Percentiles rank a stretch among this genome's conserved stretches.
Evolutionary conservation across 2,113 vertebrate genomes (phyloP).

Genomic region (Cephalophus harveyi): DNA sequence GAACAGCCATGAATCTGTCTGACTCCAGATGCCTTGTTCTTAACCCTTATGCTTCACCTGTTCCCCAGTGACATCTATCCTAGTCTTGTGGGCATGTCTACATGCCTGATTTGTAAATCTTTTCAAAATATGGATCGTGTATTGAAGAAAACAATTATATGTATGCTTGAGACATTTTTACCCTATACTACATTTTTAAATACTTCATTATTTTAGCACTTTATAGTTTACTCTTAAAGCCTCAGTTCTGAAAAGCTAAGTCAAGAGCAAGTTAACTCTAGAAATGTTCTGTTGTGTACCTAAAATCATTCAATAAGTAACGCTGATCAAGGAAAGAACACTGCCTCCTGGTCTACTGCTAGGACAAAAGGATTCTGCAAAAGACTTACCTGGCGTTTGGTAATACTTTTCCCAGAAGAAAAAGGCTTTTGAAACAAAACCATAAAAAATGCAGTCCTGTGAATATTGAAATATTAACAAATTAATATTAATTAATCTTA

Average conservation of each 20-base stretch:
- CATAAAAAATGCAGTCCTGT: conserved; percentile 92
- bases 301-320: neutral
- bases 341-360: neutral
- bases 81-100: neutral
- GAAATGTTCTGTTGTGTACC: neutral
- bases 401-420: conserved; percentile 93
- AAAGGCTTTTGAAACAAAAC: conserved; percentile 99
- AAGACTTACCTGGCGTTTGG: conserved; percentile 90
- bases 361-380: neutral
- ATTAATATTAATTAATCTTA: conserved; percentile 30
- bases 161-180: neutral
- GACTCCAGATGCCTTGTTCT: neutral
- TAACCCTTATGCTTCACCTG: neutral
- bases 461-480: conserved; percentile 58
- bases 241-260: conserved; percentile 2
- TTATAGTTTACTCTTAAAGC: neutral
- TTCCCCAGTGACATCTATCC: neutral
- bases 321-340: neutral
- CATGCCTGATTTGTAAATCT: neutral
- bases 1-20: neutral
- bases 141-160: conserved; percentile 1
- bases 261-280: neutral
- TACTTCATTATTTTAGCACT: neutral
- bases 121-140: neutral
- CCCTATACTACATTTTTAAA: conserved; percentile 1